These are phyloP conservation scores for Hypothenemus hampei DNA, from an alignment of 1,140 invertebrate genomes.

Conservation along the genomic window DNA sequence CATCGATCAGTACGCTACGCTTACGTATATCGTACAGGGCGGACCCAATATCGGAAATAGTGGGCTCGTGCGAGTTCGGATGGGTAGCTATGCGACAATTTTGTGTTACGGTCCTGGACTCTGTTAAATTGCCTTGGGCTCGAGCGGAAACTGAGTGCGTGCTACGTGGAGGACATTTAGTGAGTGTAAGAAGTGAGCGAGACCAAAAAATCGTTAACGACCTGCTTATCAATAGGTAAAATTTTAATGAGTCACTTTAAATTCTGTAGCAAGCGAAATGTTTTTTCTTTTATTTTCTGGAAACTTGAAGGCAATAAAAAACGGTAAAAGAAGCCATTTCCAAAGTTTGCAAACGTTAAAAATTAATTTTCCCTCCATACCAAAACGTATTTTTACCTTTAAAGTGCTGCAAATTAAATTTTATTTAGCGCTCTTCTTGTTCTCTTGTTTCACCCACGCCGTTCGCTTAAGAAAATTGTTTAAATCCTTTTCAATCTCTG, in stretches of 20 bases:
- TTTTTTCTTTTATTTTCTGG: neutral
- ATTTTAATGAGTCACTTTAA: neutral
- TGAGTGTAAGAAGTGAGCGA: constrained; percentile 55
- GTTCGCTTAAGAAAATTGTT: no score
- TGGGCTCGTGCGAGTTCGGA: constrained; percentile 57
- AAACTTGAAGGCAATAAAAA: neutral
- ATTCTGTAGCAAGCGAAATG: neutral
- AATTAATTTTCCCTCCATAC: no score
- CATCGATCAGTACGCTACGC: constrained; percentile 29
- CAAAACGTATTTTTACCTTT: no score
- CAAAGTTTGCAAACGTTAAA: no score
- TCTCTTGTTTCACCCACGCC: no score
- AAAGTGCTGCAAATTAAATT: no score
- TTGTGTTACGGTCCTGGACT: constrained; percentile 58
- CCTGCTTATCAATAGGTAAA: constrained; percentile 55
- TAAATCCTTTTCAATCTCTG: no score
- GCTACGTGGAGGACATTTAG: constrained; percentile 58
- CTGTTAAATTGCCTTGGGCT: constrained; percentile 53
- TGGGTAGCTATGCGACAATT: constrained; percentile 57
- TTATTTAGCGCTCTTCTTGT: no score
- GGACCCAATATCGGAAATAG: constrained; percentile 50
- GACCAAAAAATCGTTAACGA: constrained; percentile 57
- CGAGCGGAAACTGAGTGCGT: constrained; percentile 61
- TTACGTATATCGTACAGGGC: constrained; percentile 47
- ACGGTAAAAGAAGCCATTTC: neutral